phyloP scores from a whole-genome alignment of 1,140 invertebrate species.

The Rhopalosiphum maidis region DNA sequence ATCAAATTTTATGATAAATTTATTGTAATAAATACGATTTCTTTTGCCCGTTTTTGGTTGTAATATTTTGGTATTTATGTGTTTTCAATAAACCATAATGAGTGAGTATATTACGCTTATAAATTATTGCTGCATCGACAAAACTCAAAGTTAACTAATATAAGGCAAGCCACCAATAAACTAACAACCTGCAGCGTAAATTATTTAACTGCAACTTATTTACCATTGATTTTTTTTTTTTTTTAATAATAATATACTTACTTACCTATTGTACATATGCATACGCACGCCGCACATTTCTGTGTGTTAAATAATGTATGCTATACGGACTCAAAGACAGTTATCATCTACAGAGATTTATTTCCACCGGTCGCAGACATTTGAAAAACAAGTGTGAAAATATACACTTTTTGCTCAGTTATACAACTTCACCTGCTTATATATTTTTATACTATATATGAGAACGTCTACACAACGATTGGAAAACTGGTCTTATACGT shows the following conservation, averaged over 20 bases:
- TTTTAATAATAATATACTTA: neutral
- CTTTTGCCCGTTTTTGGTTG: neutral
- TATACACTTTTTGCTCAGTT: neutral
- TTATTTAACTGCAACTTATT: neutral
- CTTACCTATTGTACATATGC: neutral
- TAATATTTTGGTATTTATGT: neutral
- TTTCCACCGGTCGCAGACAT: neutral
- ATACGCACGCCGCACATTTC: neutral
- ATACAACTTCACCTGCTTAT: neutral
- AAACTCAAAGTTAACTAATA: neutral
- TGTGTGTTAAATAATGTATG: neutral
- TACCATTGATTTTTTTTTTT: neutral
- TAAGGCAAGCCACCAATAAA: neutral
- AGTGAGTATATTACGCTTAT: neutral
- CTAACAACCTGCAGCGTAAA: neutral
- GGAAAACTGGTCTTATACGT: neutral
- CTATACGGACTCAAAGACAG: neutral
- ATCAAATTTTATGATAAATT: neutral
- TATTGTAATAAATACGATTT: neutral
- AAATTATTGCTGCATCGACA: neutral
- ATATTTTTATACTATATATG: neutral
- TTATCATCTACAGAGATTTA: neutral
- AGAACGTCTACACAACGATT: neutral
- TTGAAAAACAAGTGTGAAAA: constrained; percentile 5
- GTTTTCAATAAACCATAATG: no score